Base-by-base conservation (phyloP, 1,140 invertebrate genomes). In the Notospermus geniculatus region DNA sequence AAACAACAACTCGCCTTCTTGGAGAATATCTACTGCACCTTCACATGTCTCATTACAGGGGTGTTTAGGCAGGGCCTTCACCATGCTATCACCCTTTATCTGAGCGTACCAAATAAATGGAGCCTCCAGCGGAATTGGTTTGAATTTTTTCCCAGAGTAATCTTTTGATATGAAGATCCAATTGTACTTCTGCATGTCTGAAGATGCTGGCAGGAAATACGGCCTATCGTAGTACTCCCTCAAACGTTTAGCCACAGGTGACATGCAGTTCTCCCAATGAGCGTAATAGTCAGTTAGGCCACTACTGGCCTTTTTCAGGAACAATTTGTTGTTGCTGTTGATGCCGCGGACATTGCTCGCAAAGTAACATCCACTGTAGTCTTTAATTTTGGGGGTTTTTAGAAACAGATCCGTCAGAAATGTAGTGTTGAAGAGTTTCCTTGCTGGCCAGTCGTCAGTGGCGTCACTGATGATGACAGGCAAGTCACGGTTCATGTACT, bases 231-330 rank as follows among this genome's bases (percentile, higher is more conserved):
- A 89, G 45, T 89, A 85, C 45, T 86, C 85, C 22, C 89, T 77
- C 5, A 90, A 82, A 0, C 86, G 86, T 75, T 90, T 91, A 0
- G 91, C 88, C 0, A 88, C 88, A 58, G 87, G 83, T 27, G 88
- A 87, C 62, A 91, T 88, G 72, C 91, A 93, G 74, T 92, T 92
- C 80, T 91, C 89, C 86, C 91, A 92, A 69, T 91, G 89, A 1
- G 90, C 86, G 75, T 90, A 93, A 87, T 89, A 92, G 66, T 87
- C 0, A 87, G 85, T 15, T 89, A 85, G 45, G 87, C 84, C 0
- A 85, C 85, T 29, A 85, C 86, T 43, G 86, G 89, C 85, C 32
- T 85, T 84, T 28, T 85, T 84, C 1, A 90, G 80, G 65, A 90
- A 85, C 23, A 85, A 84, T 29, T 85, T 83, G n/a, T 89, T 77